Conservation (phyloP, 1,140 invertebrate genomes). For the Drosophila bocki region DNA sequence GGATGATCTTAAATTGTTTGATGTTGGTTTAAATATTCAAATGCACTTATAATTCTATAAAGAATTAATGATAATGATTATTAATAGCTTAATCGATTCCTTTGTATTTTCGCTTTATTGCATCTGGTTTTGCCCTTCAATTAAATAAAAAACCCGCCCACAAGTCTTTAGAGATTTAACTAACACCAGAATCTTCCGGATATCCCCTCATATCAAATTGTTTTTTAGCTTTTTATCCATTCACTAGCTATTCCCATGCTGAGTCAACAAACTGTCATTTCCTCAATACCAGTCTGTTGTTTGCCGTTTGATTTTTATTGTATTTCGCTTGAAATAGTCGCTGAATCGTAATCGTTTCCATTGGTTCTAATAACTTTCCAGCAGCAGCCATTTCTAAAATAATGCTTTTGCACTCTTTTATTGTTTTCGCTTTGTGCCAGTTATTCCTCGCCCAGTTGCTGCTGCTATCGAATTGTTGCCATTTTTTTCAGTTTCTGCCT, state of each 20-base stretch:
- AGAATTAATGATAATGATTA: neutral
- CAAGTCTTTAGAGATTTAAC: neutral
- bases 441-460: slow-evolving; percentile 48
- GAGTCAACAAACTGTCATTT: slow-evolving; percentile 42
- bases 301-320: slow-evolving; percentile 12
- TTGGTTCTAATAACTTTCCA: slow-evolving; percentile 66
- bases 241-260: slow-evolving; percentile 17
- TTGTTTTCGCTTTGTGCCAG: slow-evolving; percentile 44
- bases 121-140: slow-evolving; percentile 14
- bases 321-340: slow-evolving; percentile 52
- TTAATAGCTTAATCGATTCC: neutral
- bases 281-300: slow-evolving; percentile 13
- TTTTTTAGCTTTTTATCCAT: neutral
- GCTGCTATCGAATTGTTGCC: slow-evolving; percentile 31
- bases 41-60: neutral
- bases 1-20: neutral
- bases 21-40: neutral
- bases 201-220: slow-evolving; percentile 1
- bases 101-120: neutral
- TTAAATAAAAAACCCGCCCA: slow-evolving; percentile 1
- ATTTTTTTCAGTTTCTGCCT: slow-evolving; percentile 47
- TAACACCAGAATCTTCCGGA: slow-evolving; percentile 4
- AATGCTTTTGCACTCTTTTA: slow-evolving; percentile 27
- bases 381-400: slow-evolving; percentile 55
- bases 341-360: slow-evolving; percentile 61